Conservation (phyloP, 2,888 invertebrate genomes). For the Acrocera orbiculus region DNA sequence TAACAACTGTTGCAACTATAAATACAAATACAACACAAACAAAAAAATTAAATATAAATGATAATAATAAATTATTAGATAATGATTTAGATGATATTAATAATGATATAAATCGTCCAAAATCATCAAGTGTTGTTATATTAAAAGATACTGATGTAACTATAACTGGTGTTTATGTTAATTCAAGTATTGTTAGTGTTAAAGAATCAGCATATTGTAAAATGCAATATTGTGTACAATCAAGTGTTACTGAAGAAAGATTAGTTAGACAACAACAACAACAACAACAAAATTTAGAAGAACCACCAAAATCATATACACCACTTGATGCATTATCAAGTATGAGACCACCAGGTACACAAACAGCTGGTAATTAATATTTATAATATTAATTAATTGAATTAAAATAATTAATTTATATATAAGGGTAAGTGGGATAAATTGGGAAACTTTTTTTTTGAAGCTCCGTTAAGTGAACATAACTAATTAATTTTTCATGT, state of each 20-base stretch:
- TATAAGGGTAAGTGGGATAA: slow-evolving; percentile 33
- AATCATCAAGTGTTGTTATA: slow-evolving; percentile 48
- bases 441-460: slow-evolving; percentile 8
- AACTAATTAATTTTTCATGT: too few species aligned
- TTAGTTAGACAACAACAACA: slow-evolving; percentile 50
- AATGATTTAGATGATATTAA: slow-evolving; percentile 7
- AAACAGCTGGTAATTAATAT: too few species aligned
- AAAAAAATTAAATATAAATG: slow-evolving; percentile 13
- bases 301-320: slow-evolving; percentile 51
- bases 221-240: slow-evolving; percentile 77
- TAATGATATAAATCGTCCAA: slow-evolving; percentile 27
- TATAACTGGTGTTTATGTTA: slow-evolving; percentile 69
- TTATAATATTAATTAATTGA: too few species aligned
- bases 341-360: slow-evolving; percentile 72
- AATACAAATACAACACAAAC: slow-evolving; percentile 13
- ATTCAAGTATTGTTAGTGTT: slow-evolving; percentile 53
- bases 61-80: too few species aligned
- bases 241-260: slow-evolving; percentile 73
- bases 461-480: too few species aligned
- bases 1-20: slow-evolving; percentile 7
- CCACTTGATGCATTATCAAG: slow-evolving; percentile 68
- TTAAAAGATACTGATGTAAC: slow-evolving; percentile 76
- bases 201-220: slow-evolving; percentile 72
- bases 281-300: slow-evolving; percentile 26
- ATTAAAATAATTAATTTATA: too few species aligned